Percentiles rank a stretch among this genome's conserved stretches.
These are phyloP conservation scores for Penaeus vannamei DNA, from an alignment of 1,140 invertebrate genomes.

Conservation along the genomic window DNA sequence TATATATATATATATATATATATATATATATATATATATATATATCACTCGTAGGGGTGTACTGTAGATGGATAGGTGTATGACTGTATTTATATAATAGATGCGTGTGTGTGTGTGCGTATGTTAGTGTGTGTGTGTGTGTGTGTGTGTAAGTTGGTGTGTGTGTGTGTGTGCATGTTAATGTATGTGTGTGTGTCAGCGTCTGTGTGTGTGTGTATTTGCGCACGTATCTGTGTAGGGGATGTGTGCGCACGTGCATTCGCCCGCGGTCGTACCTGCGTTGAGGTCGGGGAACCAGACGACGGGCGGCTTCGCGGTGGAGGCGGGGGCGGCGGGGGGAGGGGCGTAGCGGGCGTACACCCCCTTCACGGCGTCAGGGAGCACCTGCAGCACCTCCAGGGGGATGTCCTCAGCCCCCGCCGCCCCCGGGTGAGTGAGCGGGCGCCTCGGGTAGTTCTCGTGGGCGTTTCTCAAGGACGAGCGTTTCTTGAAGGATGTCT, in stretches of 20 bases:
- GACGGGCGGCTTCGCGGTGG: constrained; percentile 40
- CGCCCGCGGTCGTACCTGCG: not conserved
- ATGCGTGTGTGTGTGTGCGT: not conserved
- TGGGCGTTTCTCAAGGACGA: no score
- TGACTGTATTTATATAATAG: not conserved
- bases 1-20: not conserved
- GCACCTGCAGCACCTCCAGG: constrained; percentile 41
- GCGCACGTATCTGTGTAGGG: not conserved
- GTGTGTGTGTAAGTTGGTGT: not conserved
- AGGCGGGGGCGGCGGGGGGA: not conserved
- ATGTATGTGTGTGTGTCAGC: not conserved
- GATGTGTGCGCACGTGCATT: no score
- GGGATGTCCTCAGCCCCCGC: not conserved
- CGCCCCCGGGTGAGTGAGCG: no score
- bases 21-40: constrained; percentile 28
- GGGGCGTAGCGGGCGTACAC: constrained; percentile 33
- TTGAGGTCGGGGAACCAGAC: constrained; percentile 60
- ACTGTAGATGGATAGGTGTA: not conserved
- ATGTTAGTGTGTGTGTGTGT: not conserved
- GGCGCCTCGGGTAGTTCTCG: no score
- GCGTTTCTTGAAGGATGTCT: no score
- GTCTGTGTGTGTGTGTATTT: not conserved
- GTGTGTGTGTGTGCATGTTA: not conserved
- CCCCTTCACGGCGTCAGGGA: constrained; percentile 30
- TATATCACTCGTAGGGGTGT: not conserved